Evolutionary conservation across 2,113 vertebrate genomes (phyloP).

Genomic region (Cygnus buccinator): DNA sequence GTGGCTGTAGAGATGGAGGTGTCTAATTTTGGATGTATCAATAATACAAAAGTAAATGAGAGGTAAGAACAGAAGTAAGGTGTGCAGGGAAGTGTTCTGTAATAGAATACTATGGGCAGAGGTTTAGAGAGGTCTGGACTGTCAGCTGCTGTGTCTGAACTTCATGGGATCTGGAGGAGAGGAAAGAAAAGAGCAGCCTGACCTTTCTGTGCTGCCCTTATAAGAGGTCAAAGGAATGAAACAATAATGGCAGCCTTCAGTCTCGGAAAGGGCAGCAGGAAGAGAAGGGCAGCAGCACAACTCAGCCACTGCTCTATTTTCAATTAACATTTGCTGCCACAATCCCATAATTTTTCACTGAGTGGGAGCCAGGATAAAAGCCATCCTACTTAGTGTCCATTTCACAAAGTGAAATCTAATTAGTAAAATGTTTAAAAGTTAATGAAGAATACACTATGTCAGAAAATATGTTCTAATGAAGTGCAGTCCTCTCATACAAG

Average conservation of each 20-base stretch:
- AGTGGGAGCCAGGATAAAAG: slow-evolving; percentile 53
- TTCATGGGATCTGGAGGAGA: not conserved
- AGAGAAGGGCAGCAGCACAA: slow-evolving; percentile 41
- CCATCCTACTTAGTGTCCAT: slow-evolving; percentile 52
- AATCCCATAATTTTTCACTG: slow-evolving; percentile 53
- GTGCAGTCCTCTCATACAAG: slow-evolving; percentile 11
- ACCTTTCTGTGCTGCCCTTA: slow-evolving; percentile 55
- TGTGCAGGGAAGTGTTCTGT: not conserved
- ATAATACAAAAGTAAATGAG: not conserved
- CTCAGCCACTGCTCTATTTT: slow-evolving; percentile 10
- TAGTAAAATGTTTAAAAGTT: slow-evolving; percentile 65
- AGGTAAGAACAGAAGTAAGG: not conserved
- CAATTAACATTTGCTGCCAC: slow-evolving; percentile 61
- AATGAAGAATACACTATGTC: slow-evolving; percentile 50
- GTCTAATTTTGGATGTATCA: not conserved
- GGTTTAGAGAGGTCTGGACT: not conserved
- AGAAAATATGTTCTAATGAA: slow-evolving; percentile 37
- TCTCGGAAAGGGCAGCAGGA: slow-evolving; percentile 31
- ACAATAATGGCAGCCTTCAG: slow-evolving; percentile 57
- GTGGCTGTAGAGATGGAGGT: not conserved
- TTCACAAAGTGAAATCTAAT: slow-evolving; percentile 61
- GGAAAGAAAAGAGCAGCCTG: slow-evolving; percentile 46
- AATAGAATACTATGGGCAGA: not conserved
- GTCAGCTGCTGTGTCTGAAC: not conserved
- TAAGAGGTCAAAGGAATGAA: slow-evolving; percentile 48